These are phyloP conservation scores for Protonemura montana DNA, from an alignment of 2,888 invertebrate species.

Conservation along the genomic window DNA sequence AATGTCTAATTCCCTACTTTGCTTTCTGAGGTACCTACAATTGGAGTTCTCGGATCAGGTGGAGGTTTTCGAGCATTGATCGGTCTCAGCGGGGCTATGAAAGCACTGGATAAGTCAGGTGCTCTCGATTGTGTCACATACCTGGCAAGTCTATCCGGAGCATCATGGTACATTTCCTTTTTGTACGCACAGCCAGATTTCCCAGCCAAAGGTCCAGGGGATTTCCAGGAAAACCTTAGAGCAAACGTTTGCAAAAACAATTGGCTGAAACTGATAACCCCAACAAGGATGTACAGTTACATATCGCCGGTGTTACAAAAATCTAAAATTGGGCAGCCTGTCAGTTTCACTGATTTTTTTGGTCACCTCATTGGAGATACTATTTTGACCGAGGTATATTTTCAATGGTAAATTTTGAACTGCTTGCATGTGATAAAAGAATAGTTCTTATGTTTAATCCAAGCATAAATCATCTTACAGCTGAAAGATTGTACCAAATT, in stretches of 20 bases:
- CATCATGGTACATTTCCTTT: constrained; percentile 60
- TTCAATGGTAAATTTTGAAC: not conserved
- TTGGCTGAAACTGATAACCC: constrained; percentile 56
- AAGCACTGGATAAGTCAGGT: constrained; percentile 57
- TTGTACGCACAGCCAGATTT: constrained; percentile 59
- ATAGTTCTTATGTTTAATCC: not conserved
- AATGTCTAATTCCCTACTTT: not conserved
- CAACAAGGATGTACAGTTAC: constrained; percentile 55
- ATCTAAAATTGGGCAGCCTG: constrained; percentile 58
- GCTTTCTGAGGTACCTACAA: constrained; percentile 56
- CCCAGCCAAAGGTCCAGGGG: constrained; percentile 56
- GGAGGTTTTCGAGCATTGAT: constrained; percentile 61
- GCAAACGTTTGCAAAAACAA: constrained; percentile 55
- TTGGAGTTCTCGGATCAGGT: constrained; percentile 60
- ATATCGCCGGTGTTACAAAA: constrained; percentile 55
- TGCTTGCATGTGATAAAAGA: not conserved
- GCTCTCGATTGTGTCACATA: constrained; percentile 58
- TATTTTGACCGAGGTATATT: constrained; percentile 52
- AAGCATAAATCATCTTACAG: not conserved
- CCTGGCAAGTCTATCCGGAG: constrained; percentile 59
- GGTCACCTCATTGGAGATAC: constrained; percentile 60
- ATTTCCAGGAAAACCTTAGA: constrained; percentile 57
- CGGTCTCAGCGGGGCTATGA: constrained; percentile 58
- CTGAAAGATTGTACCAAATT: constrained; percentile 51
- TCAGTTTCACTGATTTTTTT: constrained; percentile 61